Evolutionary conservation across 2,888 invertebrate species (phyloP).

Genomic region (Chaetoderma sp.): DNA sequence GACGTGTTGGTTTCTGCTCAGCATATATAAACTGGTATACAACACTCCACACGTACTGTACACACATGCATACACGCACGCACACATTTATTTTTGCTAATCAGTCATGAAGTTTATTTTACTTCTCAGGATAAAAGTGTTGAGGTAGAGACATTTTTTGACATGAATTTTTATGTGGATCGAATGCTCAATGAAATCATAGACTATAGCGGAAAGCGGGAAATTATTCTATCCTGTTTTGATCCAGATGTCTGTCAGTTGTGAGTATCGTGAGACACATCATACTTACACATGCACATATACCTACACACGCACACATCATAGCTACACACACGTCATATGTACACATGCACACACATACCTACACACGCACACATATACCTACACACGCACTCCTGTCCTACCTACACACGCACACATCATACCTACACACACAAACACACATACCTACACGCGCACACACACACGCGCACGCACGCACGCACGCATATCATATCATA

Average conservation of each 20-base stretch:
- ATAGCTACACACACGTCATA: too few species aligned
- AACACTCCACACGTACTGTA: background rate
- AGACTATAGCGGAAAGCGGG: slow-evolving; percentile 81
- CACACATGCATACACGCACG: background rate
- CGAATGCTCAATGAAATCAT: slow-evolving; percentile 86
- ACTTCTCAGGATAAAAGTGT: slow-evolving; percentile 80
- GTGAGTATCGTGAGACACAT: too few species aligned
- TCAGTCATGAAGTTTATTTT: background rate
- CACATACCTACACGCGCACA: too few species aligned
- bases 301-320: slow-evolving; percentile 1
- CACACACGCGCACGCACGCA: too few species aligned
- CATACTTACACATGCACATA: slow-evolving; percentile 1
- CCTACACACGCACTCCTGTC: too few species aligned
- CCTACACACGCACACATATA: too few species aligned
- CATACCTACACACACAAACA: too few species aligned
- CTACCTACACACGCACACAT: too few species aligned
- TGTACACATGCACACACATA: too few species aligned
- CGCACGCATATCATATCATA: too few species aligned
- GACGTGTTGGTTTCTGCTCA: too few species aligned
- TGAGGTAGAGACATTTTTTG: slow-evolving; percentile 78
- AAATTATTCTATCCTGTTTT: slow-evolving; percentile 94
- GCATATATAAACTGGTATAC: background rate
- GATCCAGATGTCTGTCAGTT: slow-evolving; percentile 96
- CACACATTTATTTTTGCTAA: background rate
- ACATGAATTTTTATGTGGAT: slow-evolving; percentile 93